phyloP scores from a whole-genome alignment of 2,113 vertebrate species.

The Sus scrofa region T2T-Sscrofa CM000820.6:6847501-6848000 shows the following conservation, averaged over 20 bases:
- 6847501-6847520: background rate
- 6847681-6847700: background rate
- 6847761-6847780: background rate
- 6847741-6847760: background rate
- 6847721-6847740: background rate
- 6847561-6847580: background rate
- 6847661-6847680: background rate
- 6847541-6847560: background rate
- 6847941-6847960: background rate
- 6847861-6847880: background rate
- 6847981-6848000: background rate
- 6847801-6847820: background rate
- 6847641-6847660: background rate
- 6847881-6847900: background rate
- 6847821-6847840: background rate
- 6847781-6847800: background rate
- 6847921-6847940: background rate
- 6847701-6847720: background rate
- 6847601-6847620: background rate
- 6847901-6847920: constrained; percentile 7
- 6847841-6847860: background rate
- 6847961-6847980: background rate
- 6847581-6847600: background rate
- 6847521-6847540: background rate
- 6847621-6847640: background rate